Evolutionary conservation across 2,797 vertebrate genomes (phyloP).

Genomic region (Harpagifer antarcticus): DNA sequence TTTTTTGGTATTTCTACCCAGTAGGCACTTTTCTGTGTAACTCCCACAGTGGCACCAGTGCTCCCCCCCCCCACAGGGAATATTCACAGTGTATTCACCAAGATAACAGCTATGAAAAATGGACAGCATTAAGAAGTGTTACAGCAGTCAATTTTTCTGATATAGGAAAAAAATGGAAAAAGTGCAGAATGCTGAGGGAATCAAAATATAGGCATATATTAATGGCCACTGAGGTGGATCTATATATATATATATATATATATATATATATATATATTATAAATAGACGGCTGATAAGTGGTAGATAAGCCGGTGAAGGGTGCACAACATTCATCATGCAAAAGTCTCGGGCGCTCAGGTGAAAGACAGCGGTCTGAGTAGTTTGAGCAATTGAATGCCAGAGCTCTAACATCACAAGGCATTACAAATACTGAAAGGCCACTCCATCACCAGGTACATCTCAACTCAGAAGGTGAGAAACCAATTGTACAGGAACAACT

Average conservation of each 20-base stretch:
- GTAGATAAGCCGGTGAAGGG: constrained; percentile 51
- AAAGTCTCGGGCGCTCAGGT: constrained; percentile 43
- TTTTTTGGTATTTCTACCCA: constrained; percentile 23
- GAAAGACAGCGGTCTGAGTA: constrained; percentile 58
- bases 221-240: constrained; percentile 62
- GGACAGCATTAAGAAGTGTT: constrained; percentile 71
- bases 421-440: constrained; percentile 60
- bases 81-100: constrained; percentile 72
- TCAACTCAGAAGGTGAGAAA: constrained; percentile 20
- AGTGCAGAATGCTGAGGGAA: constrained; percentile 67
- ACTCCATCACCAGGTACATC: constrained; percentile 58
- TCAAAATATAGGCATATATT: constrained; percentile 75
- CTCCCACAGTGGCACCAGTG: constrained; percentile 48
- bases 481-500: constrained; percentile 13
- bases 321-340: constrained; percentile 69
- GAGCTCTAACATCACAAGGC: constrained; percentile 64
- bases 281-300: constrained; percentile 71
- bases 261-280: constrained; percentile 50
- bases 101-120: constrained; percentile 77
- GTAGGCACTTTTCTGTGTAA: constrained; percentile 39
- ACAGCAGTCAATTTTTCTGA: constrained; percentile 71
- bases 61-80: constrained; percentile 50
- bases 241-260: constrained; percentile 48
- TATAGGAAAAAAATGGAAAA: constrained; percentile 42
- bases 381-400: constrained; percentile 67